Evolutionary conservation across 2,113 vertebrate species (phyloP).

Genomic region (Daphoenositta chrysoptera): DNA sequence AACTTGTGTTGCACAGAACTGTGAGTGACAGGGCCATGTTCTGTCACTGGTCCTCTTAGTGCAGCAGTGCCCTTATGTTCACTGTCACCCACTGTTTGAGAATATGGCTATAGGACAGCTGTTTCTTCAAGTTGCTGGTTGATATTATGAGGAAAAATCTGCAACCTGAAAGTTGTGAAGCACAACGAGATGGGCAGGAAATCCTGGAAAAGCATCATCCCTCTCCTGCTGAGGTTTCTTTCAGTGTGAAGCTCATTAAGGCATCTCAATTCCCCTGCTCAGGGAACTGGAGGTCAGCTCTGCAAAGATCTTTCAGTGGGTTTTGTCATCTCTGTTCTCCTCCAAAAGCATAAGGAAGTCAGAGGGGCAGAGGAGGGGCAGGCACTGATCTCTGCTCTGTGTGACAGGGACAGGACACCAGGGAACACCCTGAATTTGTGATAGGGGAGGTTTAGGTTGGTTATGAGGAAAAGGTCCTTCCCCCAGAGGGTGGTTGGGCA

Average conservation of each 20-base stretch:
- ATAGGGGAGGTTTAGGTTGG: not conserved
- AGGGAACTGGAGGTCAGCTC: not conserved
- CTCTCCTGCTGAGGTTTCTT: not conserved
- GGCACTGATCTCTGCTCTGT: not conserved
- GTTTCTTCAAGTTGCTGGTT: not conserved
- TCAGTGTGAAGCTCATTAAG: not conserved
- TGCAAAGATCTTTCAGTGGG: not conserved
- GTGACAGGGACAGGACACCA: not conserved
- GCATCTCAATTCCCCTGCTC: not conserved
- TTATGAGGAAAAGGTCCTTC: not conserved
- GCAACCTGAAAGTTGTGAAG: not conserved
- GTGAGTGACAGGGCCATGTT: not conserved
- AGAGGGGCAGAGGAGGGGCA: not conserved
- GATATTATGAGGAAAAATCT: not conserved
- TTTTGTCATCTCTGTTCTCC: not conserved
- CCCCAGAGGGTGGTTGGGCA: fast-evolving
- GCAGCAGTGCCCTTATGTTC: not conserved
- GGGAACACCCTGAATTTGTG: fast-evolving
- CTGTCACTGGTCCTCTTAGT: not conserved
- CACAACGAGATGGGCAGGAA: not conserved
- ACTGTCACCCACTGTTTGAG: not conserved
- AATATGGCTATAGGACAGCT: no score
- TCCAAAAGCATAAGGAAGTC: not conserved
- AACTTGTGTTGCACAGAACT: not conserved
- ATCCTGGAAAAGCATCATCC: not conserved